These are phyloP conservation scores for Taenaris catops DNA, from an alignment of 2,888 invertebrate species.

Conservation along the genomic window DNA sequence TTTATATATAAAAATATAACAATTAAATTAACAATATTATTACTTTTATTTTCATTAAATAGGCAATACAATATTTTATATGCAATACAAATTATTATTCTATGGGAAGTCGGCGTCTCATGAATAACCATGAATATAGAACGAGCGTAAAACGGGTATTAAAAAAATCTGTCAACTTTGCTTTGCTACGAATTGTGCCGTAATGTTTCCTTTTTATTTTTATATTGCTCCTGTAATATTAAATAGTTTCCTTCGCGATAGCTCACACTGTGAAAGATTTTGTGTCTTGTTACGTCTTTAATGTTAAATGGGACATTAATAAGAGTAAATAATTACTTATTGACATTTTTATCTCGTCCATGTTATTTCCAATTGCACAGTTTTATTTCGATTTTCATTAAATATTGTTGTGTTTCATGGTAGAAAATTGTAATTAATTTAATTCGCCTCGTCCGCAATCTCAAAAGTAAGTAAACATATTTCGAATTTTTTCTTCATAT, in stretches of 20 bases:
- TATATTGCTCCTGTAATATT: slow-evolving; percentile 14
- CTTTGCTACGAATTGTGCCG: slow-evolving; percentile 21
- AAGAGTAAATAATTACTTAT: slow-evolving; percentile 3
- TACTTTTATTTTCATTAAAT: too few species aligned
- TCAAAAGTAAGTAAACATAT: slow-evolving; percentile 12
- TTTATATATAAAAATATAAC: too few species aligned
- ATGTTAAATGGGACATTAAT: slow-evolving; percentile 2
- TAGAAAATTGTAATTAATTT: slow-evolving; percentile 11
- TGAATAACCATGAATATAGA: too few species aligned
- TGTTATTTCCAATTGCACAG: slow-evolving; percentile 13
- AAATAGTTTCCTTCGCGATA: slow-evolving; percentile 11
- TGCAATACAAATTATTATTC: too few species aligned
- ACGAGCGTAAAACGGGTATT: too few species aligned
- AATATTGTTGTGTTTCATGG: slow-evolving; percentile 3
- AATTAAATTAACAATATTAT: too few species aligned
- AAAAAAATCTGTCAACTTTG: slow-evolving; percentile 12
- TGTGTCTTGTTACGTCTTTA: slow-evolving; percentile 5
- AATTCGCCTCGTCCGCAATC: slow-evolving; percentile 3
- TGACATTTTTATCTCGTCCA: slow-evolving; percentile 7
- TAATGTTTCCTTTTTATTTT: slow-evolving; percentile 21
- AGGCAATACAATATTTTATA: too few species aligned
- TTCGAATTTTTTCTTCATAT: slow-evolving; percentile 1
- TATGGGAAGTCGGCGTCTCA: too few species aligned
- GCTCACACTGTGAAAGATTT: slow-evolving; percentile 7
- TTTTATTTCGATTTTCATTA: neutral